phyloP scores from a whole-genome alignment of 2,797 vertebrate species.

The Apogon hyalosoma region DNA sequence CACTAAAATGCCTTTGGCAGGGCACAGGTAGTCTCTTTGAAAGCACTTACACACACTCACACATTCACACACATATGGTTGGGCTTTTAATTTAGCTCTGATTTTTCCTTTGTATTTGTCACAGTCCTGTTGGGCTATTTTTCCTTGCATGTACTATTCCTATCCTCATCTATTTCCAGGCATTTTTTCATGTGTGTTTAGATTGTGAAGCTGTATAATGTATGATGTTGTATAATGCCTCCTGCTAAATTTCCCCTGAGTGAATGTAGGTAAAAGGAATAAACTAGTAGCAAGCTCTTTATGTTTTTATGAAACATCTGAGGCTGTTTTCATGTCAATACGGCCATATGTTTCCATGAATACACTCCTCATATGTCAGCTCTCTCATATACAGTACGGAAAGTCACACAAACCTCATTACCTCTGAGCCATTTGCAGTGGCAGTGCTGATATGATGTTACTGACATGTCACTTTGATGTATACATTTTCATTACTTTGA shows the following conservation, averaged over 20 bases:
- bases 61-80: conserved; percentile 52
- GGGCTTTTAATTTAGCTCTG: conserved; percentile 71
- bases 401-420: conserved; percentile 21
- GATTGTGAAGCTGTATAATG: conserved; percentile 55
- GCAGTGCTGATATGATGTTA: conserved; percentile 16
- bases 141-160: conserved; percentile 37
- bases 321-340: conserved; percentile 58
- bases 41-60: conserved; percentile 60
- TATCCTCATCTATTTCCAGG: conserved; percentile 57
- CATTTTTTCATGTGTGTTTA: conserved; percentile 48
- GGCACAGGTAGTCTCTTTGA: conserved; percentile 81
- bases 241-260: conserved; percentile 62
- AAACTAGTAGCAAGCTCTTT: conserved; percentile 68
- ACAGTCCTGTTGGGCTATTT: conserved; percentile 56
- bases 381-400: conserved; percentile 11
- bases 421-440: conserved; percentile 16
- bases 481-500: conserved; percentile 15
- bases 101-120: conserved; percentile 66
- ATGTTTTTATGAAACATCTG: conserved; percentile 76
- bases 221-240: conserved; percentile 59
- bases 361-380: conserved; percentile 29
- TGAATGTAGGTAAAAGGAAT: conserved; percentile 68
- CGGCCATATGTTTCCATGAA: conserved; percentile 57
- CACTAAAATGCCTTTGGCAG: conserved; percentile 80
- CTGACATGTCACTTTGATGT: conserved; percentile 26